A percentile compares a stretch with the other conserved stretches of the same genome.
Conservation (phyloP, 2,113 vertebrate species). For the Potamarius usumacintae region DNA sequence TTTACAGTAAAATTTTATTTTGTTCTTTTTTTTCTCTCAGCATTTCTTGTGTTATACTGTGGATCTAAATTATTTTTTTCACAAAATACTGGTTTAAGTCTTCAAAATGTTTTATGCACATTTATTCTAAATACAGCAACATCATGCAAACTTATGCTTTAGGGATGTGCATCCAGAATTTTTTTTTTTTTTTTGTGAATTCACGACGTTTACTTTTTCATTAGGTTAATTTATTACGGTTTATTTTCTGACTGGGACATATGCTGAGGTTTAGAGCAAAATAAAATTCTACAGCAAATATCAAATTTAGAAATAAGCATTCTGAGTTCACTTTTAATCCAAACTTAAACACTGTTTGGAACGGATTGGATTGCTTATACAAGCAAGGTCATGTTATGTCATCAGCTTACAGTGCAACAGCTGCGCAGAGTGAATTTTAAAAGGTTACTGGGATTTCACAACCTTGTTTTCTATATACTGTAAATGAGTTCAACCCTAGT, state of each 20-base stretch:
- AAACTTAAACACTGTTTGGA: not conserved
- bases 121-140: not conserved
- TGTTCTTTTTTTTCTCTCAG: not conserved
- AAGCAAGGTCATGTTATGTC: slow-evolving; percentile 29
- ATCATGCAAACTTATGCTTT: not conserved
- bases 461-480: not conserved
- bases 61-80: not conserved
- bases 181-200: not conserved
- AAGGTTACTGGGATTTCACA: slow-evolving; percentile 13
- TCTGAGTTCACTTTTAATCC: slow-evolving; percentile 9
- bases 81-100: not conserved
- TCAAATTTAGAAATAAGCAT: not conserved
- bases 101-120: not conserved
- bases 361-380: not conserved
- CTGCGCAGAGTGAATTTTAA: slow-evolving; percentile 23
- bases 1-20: slow-evolving; percentile 37
- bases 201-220: not conserved
- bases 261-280: not conserved
- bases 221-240: not conserved
- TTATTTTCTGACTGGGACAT: not conserved
- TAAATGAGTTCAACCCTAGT: not conserved
- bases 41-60: not conserved
- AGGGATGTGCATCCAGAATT: not conserved
- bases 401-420: slow-evolving; percentile 32
- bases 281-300: not conserved